Conservation (phyloP, 2,113 vertebrate species). For the Tetraodon nigroviridis region DNA sequence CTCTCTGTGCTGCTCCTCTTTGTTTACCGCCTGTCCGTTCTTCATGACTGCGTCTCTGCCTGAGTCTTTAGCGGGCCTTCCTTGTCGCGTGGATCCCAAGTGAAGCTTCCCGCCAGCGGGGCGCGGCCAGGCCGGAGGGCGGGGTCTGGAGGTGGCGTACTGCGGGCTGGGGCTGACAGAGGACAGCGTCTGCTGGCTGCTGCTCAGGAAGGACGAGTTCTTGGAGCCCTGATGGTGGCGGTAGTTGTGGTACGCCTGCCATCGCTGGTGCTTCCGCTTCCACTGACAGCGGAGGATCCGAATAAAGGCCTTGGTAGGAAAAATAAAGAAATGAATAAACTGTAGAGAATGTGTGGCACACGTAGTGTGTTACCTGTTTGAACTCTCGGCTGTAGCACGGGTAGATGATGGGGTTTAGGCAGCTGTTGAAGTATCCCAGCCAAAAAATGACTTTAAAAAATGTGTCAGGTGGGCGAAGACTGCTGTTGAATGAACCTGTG, state of each 20-base stretch:
- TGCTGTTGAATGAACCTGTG: conserved; percentile 53
- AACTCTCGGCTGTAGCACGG: conserved; percentile 65
- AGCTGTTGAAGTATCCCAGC: conserved; percentile 69
- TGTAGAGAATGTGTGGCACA: not conserved
- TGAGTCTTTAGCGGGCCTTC: not conserved
- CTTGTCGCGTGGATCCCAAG: not conserved
- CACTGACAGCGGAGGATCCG: conserved; percentile 58
- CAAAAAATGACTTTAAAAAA: conserved; percentile 63
- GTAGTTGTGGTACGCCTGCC: conserved; percentile 51
- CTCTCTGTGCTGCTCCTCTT: not conserved
- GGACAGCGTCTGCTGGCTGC: conserved; percentile 57
- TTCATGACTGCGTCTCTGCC: not conserved
- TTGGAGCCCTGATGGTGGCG: conserved; percentile 45
- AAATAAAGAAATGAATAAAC: not conserved
- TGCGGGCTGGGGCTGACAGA: conserved; percentile 41
- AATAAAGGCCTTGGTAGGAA: conserved; percentile 49
- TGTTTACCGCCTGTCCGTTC: not conserved
- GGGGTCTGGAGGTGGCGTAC: conserved; percentile 24
- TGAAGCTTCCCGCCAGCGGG: conserved; percentile 11
- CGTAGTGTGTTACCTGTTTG: conserved; percentile 52
- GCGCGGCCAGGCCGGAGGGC: conserved; percentile 3
- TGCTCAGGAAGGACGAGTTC: conserved; percentile 45
- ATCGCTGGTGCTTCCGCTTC: conserved; percentile 47
- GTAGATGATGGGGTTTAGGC: conserved; percentile 66
- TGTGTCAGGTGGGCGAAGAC: conserved; percentile 49